Evolutionary conservation across 2,797 vertebrate genomes (phyloP).

Genomic region (Neopelma chrysocephalum): DNA sequence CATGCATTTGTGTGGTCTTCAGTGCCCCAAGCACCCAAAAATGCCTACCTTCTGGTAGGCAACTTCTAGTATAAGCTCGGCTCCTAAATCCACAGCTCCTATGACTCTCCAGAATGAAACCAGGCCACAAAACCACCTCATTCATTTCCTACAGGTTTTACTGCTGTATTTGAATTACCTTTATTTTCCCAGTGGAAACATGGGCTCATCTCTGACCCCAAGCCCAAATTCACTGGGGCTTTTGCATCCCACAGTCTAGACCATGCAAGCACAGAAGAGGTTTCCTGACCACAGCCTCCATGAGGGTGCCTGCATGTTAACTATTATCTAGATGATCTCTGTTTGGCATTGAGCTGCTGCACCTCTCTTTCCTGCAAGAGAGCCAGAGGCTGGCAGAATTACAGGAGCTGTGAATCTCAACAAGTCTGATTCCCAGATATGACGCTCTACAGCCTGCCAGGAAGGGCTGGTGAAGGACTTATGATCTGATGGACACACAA

Average conservation of each 20-base stretch:
- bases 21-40: background rate
- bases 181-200: background rate
- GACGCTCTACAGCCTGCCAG: background rate
- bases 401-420: background rate
- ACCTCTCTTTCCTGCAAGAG: background rate
- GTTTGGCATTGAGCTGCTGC: background rate
- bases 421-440: background rate
- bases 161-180: background rate
- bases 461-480: background rate
- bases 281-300: background rate
- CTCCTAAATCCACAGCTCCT: background rate
- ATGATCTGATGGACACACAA: background rate
- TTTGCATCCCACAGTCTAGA: background rate
- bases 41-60: too few species aligned
- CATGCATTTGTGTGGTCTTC: background rate
- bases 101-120: background rate
- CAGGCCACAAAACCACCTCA: background rate
- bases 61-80: background rate
- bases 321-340: background rate
- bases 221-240: background rate
- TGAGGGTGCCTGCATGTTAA: background rate
- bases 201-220: fast-evolving
- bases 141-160: background rate
- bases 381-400: background rate
- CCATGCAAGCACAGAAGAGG: background rate